phyloP scores from a whole-genome alignment of 2,888 invertebrate genomes.

The Alloplasta piceator region DNA sequence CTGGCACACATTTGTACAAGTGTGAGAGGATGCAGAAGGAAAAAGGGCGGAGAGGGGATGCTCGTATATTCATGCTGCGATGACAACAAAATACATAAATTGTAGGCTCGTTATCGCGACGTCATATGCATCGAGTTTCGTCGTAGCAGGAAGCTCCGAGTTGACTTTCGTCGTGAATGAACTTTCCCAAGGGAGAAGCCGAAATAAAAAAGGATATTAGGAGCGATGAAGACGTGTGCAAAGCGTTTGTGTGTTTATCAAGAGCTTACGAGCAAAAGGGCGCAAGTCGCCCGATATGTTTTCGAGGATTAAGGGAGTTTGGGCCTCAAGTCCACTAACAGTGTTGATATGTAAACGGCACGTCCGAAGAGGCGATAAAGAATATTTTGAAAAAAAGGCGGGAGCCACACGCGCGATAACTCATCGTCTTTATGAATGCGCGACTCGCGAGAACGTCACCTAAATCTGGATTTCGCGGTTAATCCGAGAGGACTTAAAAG shows the following conservation, averaged over 20 bases:
- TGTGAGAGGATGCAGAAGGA: too few relatives aligned
- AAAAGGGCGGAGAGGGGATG: not conserved
- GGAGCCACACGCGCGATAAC: conserved; percentile 35
- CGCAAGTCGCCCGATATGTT: too few relatives aligned
- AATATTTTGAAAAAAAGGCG: not conserved
- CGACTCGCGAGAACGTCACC: conserved; percentile 44
- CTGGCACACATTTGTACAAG: too few relatives aligned
- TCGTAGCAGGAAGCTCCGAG: conserved; percentile 29
- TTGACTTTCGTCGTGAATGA: not conserved
- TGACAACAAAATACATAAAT: conserved; percentile 59
- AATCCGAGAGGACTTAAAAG: conserved; percentile 60
- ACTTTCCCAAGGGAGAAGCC: not conserved
- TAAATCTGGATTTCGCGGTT: conserved; percentile 64
- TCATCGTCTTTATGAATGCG: conserved; percentile 46
- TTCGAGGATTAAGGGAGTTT: too few relatives aligned
- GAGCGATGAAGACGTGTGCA: conserved; percentile 10
- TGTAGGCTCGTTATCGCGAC: conserved; percentile 53
- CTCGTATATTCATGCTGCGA: conserved; percentile 41
- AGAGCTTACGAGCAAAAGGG: too few relatives aligned
- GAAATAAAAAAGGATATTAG: conserved; percentile 38
- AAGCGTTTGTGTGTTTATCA: not conserved
- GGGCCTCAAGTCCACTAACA: too few relatives aligned
- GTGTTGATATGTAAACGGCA: not conserved
- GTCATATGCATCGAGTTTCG: conserved; percentile 45
- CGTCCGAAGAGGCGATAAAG: not conserved